A percentile compares a stretch with the other conserved stretches of the same genome.
phyloP scores from a whole-genome alignment of 2,113 vertebrate genomes.

The Recurvirostra avosetta region DNA sequence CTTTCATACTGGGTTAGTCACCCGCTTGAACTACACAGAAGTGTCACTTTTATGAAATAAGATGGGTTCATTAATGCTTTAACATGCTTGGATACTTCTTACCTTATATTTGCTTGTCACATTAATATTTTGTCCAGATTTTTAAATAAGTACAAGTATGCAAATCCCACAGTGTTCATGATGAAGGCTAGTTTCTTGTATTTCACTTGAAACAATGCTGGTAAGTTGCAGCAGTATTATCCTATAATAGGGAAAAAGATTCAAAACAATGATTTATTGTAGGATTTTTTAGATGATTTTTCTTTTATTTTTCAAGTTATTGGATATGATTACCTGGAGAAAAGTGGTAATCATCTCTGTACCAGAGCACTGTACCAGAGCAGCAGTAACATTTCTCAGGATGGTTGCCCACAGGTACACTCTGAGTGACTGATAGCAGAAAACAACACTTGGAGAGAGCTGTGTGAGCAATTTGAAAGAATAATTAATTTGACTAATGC shows the following conservation, averaged over 20 bases:
- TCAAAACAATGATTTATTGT: not conserved
- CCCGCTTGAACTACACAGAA: not conserved
- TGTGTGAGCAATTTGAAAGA: not conserved
- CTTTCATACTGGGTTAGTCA: not conserved
- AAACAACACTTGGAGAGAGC: not conserved
- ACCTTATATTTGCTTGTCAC: not conserved
- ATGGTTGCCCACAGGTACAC: not conserved
- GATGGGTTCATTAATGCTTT: not conserved
- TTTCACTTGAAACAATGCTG: not conserved
- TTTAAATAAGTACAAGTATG: not conserved
- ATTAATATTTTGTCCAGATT: conserved; percentile 20
- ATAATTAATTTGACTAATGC: not conserved
- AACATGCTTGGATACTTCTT: not conserved
- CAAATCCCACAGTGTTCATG: not conserved
- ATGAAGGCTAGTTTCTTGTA: not conserved
- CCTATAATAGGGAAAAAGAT: not conserved
- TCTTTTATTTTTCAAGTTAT: not conserved
- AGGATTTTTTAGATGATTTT: not conserved
- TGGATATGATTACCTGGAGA: not conserved
- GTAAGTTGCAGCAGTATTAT: not conserved
- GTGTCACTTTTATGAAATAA: not conserved
- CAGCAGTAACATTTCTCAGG: not conserved
- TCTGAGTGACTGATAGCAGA: not conserved
- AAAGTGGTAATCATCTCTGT: not conserved
- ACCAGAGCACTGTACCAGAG: not conserved